Conservation (phyloP, 2,888 invertebrate species). For the Ochropacha duplaris region DNA sequence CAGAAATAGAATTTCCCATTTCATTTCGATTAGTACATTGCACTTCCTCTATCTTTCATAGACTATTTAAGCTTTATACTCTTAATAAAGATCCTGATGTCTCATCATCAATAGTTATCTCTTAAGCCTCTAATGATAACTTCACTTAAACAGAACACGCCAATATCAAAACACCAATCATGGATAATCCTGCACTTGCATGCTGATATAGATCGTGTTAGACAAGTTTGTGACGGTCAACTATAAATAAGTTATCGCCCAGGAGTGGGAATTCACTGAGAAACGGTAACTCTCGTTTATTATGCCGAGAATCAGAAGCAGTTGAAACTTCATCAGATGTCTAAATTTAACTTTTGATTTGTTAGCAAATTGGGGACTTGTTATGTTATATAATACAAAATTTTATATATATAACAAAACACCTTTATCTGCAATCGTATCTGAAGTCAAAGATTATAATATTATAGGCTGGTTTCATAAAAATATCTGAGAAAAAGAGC, state of each 20-base stretch:
- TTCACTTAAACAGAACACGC: neutral
- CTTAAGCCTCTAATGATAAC: neutral
- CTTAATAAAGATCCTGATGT: neutral
- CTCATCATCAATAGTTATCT: neutral
- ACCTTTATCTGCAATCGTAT: too few relatives aligned
- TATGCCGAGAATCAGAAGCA: slow-evolving; percentile 4
- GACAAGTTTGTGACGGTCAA: slow-evolving; percentile 35
- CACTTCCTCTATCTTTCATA: too few relatives aligned
- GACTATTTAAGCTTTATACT: too few relatives aligned
- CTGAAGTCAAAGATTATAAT: too few relatives aligned
- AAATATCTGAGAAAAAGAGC: too few relatives aligned
- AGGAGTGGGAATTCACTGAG: slow-evolving; percentile 13
- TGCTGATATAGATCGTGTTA: slow-evolving; percentile 40
- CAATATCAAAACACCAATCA: slow-evolving; percentile 19
- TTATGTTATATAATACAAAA: too few relatives aligned
- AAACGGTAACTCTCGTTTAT: slow-evolving; percentile 9
- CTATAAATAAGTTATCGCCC: slow-evolving; percentile 35
- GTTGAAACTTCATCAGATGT: slow-evolving; percentile 11
- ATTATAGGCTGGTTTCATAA: too few relatives aligned
- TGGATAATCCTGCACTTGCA: slow-evolving; percentile 20
- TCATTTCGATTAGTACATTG: too few relatives aligned
- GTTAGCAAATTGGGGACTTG: too few relatives aligned
- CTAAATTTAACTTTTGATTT: neutral
- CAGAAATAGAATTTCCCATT: too few relatives aligned
- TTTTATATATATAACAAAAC: too few relatives aligned